Base-by-base conservation (phyloP, 1,140 invertebrate species). In the Drosophila suzukii region DNA sequence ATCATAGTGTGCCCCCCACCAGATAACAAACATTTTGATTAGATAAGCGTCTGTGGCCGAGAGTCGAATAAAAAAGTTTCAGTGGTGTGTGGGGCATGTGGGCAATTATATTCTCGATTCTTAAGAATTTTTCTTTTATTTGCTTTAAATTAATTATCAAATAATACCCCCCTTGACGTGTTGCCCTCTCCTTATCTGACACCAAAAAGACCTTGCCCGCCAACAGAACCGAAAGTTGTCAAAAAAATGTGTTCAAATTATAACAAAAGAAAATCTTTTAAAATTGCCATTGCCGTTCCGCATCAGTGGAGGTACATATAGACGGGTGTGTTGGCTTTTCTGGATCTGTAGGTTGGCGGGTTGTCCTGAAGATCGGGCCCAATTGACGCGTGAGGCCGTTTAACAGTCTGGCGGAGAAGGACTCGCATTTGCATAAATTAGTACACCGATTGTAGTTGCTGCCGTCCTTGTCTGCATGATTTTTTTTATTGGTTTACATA, bases 21-120 rank as follows among this genome's bases (percentile, higher is more conserved):
- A 89, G 83, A 88, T 88, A 88, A 77, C 75, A 83, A 83, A 84
- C 70, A 83, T 71, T 76, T 65, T 55, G 60, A 83, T 83, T 79
- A 83, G 80, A 83, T 83, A 83, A 80, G 81, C 43, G 68, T 66
- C 38, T 66, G 61, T 66, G 65, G 17, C 50, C 60, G 47, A 53
- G 34, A 51, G 20, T 44, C 60, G 32, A 38, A 65, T 68, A 44
- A 43, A 43, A 51, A 62, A 68, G 4, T 13, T 6, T 49, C 7
- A 7, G 6, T 15, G 15, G 61, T 63, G 20, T 44, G 41, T 24
- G 58, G 7, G 34, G 62, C 32, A 32, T 70, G 24, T 47, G 32
- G 43, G 32, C 62, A 65, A 65, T 68, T 65, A 65, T 68, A 50
- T 44, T 71, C 61, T 57, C 41, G 20, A 41, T 77, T 68, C 38